Conservation (phyloP, 1,140 invertebrate genomes). For the Helicoverpa zea region DNA sequence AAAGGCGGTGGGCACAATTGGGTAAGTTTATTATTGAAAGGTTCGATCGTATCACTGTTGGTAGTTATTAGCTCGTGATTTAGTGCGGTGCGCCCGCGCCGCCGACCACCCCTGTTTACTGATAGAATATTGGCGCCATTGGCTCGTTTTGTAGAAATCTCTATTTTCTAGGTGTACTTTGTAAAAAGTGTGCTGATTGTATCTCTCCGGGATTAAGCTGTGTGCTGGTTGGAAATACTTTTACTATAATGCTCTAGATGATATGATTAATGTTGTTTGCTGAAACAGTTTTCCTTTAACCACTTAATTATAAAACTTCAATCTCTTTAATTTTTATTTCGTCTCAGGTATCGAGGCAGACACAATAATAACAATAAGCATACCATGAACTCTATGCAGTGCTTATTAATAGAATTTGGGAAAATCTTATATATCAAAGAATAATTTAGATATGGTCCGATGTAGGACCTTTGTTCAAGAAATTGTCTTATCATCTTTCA, state of each 20-base stretch:
- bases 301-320: too few relatives aligned
- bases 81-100: conserved; percentile 69
- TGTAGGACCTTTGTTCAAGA: too few relatives aligned
- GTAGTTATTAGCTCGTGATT: conserved; percentile 84
- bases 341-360: too few relatives aligned
- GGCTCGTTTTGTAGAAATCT: conserved; percentile 66
- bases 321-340: too few relatives aligned
- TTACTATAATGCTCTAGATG: background rate
- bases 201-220: conserved; percentile 6
- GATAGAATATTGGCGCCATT: conserved; percentile 71
- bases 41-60: conserved; percentile 78
- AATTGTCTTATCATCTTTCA: too few relatives aligned
- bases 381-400: too few relatives aligned
- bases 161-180: conserved; percentile 57
- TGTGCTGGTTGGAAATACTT: background rate
- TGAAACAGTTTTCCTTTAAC: too few relatives aligned
- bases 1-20: conserved; percentile 78
- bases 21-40: conserved; percentile 84
- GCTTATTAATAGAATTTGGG: too few relatives aligned
- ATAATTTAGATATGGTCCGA: too few relatives aligned
- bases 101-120: conserved; percentile 76
- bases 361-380: too few relatives aligned
- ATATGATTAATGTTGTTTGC: too few relatives aligned
- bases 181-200: conserved; percentile 34
- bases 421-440: too few relatives aligned